Evolutionary conservation across 2,113 vertebrate species (phyloP), one percentile per base, ranked within the genome.

Genomic region (Rhinogobius similis): DNA sequence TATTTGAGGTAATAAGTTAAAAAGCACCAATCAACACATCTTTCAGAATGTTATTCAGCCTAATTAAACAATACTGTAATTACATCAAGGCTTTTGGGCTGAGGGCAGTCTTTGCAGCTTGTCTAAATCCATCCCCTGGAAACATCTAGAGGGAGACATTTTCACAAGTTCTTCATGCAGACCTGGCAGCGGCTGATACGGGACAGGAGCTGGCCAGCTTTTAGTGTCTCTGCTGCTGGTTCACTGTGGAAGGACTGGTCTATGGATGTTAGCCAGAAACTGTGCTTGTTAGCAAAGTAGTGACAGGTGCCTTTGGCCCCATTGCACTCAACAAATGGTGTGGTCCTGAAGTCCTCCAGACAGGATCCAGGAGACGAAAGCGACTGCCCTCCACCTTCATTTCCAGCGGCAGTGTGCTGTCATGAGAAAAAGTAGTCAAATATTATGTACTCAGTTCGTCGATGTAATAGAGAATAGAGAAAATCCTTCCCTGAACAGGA

Each of bases 131-230:
- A 72, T 75, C n/a, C 52, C 55, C 23, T 9, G 46, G 65, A 52
- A 67, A 44, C 24, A 11, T 2, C 61, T 43, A 12, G n/a, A 13
- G 46, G 6, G 14, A 0, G 12, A 62, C 41, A 26, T 76, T 68
- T 46, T 96, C 93, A 98, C 85, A 99, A 86, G 91, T 99, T 98
- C 93, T 99, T 99, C 98, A 99, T 98, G 89, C 98, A 99, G 81
- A 99, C 98, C 91, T 99, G 98, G 85, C 98, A 99, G 76, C 98
- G 96, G 92, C 98, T 97, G 88, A 99, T 96, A 59, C 95, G 96
- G 0, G 95, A 94, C 84, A 95, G 93, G 73, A 97, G 95, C 88
- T 98, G 96, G 58, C 96, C 97, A 0, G 96, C 96, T 88, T 99
- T 99, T 46, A 99, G 94, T 0, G 97, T 99, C 82, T 98, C 96